Percentiles rank a stretch among this genome's conserved stretches.
Conservation (phyloP, 2,113 vertebrate genomes). For the Anguilla rostrata region DNA sequence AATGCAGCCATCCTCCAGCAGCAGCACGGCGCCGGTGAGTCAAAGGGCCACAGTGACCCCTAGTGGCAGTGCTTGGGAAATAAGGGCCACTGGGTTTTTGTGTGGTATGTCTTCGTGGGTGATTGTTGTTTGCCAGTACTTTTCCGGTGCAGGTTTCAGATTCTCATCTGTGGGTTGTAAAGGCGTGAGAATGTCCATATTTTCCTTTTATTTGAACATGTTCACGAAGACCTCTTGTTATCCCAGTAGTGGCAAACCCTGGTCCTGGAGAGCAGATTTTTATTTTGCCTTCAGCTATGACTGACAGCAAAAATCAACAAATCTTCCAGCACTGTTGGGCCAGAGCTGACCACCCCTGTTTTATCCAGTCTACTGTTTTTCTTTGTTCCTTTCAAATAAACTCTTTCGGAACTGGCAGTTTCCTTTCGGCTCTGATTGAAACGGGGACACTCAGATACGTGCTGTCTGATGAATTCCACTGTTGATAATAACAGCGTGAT, state of each 20-base stretch:
- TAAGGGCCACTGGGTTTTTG: not conserved
- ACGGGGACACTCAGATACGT: not conserved
- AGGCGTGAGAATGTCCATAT: not conserved
- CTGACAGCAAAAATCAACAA: no score
- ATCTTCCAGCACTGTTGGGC: no score
- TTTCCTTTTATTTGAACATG: not conserved
- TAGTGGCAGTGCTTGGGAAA: constrained; percentile 23
- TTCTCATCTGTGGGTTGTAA: not conserved
- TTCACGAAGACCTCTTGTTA: not conserved
- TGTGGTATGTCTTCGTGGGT: constrained; percentile 12
- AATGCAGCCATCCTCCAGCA: constrained; percentile 76
- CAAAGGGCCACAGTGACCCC: constrained; percentile 56
- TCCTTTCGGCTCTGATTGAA: not conserved
- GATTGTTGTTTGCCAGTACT: not conserved
- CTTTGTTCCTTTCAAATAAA: not conserved
- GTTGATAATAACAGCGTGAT: not conserved
- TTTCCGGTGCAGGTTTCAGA: not conserved
- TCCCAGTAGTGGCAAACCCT: no score
- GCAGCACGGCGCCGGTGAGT: constrained; percentile 80
- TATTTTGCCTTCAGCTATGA: no score
- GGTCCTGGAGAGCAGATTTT: no score
- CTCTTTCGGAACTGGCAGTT: not conserved
- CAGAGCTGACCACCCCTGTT: not conserved
- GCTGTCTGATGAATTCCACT: not conserved
- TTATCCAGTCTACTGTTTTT: not conserved